phyloP scores from a whole-genome alignment of 2,888 invertebrate species.

The Ditula angustiorana region DNA sequence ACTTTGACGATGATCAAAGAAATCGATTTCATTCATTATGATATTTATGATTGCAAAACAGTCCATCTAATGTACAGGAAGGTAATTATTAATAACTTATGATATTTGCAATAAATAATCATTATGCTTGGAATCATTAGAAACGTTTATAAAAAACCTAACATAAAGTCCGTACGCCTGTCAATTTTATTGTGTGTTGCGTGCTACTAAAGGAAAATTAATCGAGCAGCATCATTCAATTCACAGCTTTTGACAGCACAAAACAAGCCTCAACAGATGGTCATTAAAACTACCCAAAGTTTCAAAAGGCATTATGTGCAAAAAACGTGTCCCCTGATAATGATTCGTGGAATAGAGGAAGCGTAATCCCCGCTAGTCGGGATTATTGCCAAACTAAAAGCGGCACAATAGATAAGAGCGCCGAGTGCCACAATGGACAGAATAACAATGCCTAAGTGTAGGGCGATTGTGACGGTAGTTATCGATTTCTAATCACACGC shows the following conservation, averaged over 20 bases:
- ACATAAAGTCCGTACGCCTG: constrained; percentile 14
- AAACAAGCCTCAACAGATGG: constrained; percentile 49
- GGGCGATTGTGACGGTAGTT: constrained; percentile 70
- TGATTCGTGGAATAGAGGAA: constrained; percentile 55
- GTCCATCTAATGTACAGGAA: neutral
- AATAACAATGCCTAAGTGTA: constrained; percentile 68
- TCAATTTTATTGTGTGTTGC: neutral
- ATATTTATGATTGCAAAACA: too few species aligned
- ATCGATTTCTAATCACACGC: constrained; percentile 81
- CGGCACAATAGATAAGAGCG: constrained; percentile 66
- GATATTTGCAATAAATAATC: constrained; percentile 24
- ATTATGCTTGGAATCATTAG: neutral
- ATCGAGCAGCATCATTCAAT: constrained; percentile 31
- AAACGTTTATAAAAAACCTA: constrained; percentile 7
- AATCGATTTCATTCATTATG: too few species aligned
- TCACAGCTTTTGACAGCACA: constrained; percentile 34
- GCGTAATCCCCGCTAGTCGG: constrained; percentile 72
- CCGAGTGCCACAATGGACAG: constrained; percentile 65
- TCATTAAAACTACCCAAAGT: constrained; percentile 46
- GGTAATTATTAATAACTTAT: neutral
- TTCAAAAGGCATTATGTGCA: constrained; percentile 45
- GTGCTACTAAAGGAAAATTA: constrained; percentile 27
- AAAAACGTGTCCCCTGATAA: constrained; percentile 55
- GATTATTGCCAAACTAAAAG: constrained; percentile 74
- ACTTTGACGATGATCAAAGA: too few species aligned